phyloP scores from a whole-genome alignment of 2,888 invertebrate genomes.

The Tipula unca region DNA sequence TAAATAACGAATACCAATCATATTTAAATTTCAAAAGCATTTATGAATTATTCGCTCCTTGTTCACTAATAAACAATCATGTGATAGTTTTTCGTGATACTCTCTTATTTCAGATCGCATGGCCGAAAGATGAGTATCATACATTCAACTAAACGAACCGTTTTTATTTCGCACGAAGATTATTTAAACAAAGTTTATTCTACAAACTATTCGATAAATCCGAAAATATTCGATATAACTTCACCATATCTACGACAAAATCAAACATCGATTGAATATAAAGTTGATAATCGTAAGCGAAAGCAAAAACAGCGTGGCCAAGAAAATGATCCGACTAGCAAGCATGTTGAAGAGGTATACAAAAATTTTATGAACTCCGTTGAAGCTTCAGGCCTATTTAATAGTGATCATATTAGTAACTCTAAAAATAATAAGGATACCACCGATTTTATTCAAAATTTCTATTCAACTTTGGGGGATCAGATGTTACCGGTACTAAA shows the following conservation, averaged over 20 bases:
- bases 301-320: not conserved
- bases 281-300: slow-evolving; percentile 15
- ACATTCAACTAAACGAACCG: not conserved
- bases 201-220: not conserved
- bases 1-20: too few relatives aligned
- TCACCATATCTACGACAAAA: slow-evolving; percentile 39
- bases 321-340: not conserved
- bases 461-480: slow-evolving; percentile 31
- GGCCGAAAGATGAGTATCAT: not conserved
- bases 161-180: not conserved
- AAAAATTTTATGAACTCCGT: slow-evolving; percentile 35
- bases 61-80: too few relatives aligned
- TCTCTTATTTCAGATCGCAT: not conserved
- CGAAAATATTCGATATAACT: slow-evolving; percentile 42
- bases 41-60: too few relatives aligned
- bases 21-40: too few relatives aligned
- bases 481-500: slow-evolving; percentile 36
- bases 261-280: slow-evolving; percentile 28
- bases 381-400: slow-evolving; percentile 31
- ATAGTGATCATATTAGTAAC: slow-evolving; percentile 28
- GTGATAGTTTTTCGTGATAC: not conserved
- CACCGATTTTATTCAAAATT: slow-evolving; percentile 35
- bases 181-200: not conserved
- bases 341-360: slow-evolving; percentile 32
- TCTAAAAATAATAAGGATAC: slow-evolving; percentile 35